Evolutionary conservation across 1,140 invertebrate species (phyloP).

Genomic region (Thrips palmi): DNA sequence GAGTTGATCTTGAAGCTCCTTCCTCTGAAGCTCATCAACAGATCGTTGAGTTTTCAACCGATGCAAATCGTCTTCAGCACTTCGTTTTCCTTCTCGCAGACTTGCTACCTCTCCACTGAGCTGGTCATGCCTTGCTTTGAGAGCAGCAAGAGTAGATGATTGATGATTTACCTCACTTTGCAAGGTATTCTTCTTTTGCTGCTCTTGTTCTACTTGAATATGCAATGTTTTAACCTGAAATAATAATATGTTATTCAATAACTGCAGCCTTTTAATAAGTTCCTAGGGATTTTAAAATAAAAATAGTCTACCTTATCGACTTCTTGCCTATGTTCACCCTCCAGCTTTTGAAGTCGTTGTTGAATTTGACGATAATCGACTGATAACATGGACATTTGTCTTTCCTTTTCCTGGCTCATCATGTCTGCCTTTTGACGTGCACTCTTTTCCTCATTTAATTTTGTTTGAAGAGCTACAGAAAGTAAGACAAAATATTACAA

Average conservation of each 20-base stretch:
- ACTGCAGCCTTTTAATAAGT: not conserved
- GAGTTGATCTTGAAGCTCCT: conserved; percentile 82
- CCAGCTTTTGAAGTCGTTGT: conserved; percentile 71
- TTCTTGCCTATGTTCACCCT: conserved; percentile 76
- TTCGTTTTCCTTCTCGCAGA: conserved; percentile 46
- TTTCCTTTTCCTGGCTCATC: conserved; percentile 73
- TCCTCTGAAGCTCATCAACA: conserved; percentile 62
- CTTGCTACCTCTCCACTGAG: conserved; percentile 47
- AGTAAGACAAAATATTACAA: not conserved
- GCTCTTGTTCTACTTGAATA: conserved; percentile 77
- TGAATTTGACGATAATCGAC: conserved; percentile 87
- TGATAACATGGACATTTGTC: conserved; percentile 82
- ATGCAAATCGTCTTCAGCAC: conserved; percentile 60
- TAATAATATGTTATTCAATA: conserved; percentile 7
- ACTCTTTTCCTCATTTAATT: conserved; percentile 77
- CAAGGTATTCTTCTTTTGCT: conserved; percentile 51
- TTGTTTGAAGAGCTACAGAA: conserved; percentile 62
- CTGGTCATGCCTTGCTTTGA: conserved; percentile 58
- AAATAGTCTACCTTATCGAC: conserved; percentile 68
- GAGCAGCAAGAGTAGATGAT: conserved; percentile 46
- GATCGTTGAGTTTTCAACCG: conserved; percentile 54
- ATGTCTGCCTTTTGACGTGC: conserved; percentile 66
- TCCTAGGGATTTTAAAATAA: not conserved
- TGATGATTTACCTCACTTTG: conserved; percentile 53
- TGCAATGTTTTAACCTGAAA: conserved; percentile 47